A percentile compares a stretch with the other conserved stretches of the same genome.
Evolutionary conservation across 2,113 vertebrate genomes (phyloP).

Genomic region (Himantopus leucocephalus): DNA sequence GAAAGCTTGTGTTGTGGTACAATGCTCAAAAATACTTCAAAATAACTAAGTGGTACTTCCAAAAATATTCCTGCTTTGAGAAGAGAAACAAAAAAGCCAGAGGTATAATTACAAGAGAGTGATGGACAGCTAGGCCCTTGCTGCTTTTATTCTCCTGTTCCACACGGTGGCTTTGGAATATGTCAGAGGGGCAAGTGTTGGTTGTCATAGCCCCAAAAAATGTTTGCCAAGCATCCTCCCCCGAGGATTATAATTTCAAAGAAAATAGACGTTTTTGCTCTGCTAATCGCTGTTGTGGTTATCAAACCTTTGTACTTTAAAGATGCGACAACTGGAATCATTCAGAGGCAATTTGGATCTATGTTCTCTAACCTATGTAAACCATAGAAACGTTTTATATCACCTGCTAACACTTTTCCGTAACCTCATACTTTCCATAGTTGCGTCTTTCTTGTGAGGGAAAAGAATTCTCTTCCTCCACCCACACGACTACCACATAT

Average conservation of each 20-base stretch:
- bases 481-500: slow-evolving; percentile 30
- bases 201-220: background rate
- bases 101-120: background rate
- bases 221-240: background rate
- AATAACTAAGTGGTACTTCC: slow-evolving; percentile 10
- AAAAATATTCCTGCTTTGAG: slow-evolving; percentile 32
- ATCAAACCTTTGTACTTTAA: slow-evolving; percentile 10
- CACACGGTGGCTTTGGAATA: background rate
- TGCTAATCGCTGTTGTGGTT: background rate
- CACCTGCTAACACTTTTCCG: slow-evolving; percentile 48
- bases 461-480: slow-evolving; percentile 52
- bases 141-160: background rate
- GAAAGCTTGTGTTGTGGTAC: background rate
- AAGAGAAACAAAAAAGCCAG: background rate
- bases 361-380: background rate
- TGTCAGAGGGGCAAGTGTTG: background rate
- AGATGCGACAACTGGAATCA: background rate
- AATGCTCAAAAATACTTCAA: background rate
- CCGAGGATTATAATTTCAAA: background rate
- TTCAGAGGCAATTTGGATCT: slow-evolving; percentile 12
- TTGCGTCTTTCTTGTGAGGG: slow-evolving; percentile 26
- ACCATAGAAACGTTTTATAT: slow-evolving; percentile 35
- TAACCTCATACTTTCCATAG: slow-evolving; percentile 58
- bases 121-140: background rate
- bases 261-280: background rate